Evolutionary conservation across 2,797 vertebrate genomes (phyloP).

Genomic region (Eulemur mongoz): DNA sequence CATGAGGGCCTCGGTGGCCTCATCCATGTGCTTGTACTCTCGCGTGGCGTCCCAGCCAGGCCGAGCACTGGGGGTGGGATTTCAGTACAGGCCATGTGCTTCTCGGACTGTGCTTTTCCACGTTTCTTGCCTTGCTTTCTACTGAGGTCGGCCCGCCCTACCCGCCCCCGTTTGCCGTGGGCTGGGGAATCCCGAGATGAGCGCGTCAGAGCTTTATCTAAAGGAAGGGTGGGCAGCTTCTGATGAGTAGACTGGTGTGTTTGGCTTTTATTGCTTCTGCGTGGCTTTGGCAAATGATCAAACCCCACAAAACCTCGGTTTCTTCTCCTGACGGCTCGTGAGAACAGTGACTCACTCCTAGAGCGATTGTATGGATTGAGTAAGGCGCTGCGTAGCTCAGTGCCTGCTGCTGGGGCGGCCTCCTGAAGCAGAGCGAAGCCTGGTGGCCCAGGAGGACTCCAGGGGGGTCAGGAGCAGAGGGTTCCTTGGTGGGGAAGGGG

Average conservation of each 20-base stretch:
- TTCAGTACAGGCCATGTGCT: background rate
- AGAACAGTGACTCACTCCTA: background rate
- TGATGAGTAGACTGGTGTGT: fast-evolving
- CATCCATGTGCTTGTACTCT: fast-evolving
- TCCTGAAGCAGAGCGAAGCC: background rate
- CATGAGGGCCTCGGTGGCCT: background rate
- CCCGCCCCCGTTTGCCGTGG: background rate
- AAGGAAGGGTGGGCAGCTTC: background rate
- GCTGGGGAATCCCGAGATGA: fast-evolving
- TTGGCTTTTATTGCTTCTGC: background rate
- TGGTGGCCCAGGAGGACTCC: background rate
- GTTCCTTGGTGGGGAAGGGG: background rate
- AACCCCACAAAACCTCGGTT: background rate
- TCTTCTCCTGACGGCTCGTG: background rate
- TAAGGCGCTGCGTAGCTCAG: fast-evolving
- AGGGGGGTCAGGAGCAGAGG: background rate
- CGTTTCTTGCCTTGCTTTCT: background rate
- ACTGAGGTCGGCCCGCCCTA: background rate
- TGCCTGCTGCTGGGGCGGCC: background rate
- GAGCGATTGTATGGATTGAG: background rate
- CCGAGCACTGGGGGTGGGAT: no score
- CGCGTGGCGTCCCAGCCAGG: fast-evolving
- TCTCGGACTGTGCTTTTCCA: background rate
- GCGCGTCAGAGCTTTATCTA: background rate
- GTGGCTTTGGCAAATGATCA: background rate